Evolutionary conservation across 92 coral and sea anemone genomes (phyloP).

Genomic region (Epizoanthus fatuus): DNA sequence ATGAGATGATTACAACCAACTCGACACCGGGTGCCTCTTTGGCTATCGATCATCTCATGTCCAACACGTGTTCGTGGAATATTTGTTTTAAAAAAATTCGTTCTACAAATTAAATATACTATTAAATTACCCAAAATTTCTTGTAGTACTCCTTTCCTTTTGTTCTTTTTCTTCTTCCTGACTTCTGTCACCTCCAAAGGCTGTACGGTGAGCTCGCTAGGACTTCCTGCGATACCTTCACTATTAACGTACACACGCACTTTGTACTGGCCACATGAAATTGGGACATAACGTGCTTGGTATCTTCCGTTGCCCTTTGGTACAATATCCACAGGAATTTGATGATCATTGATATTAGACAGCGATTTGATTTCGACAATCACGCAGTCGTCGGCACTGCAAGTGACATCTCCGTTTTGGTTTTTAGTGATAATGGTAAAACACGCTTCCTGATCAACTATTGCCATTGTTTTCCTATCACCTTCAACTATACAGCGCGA

Average conservation of each 20-base stretch:
- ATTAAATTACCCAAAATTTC: no score
- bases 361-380: background rate
- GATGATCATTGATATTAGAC: no score
- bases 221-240: background rate
- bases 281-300: background rate
- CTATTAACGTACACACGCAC: background rate
- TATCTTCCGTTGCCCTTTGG: slow-evolving; percentile 8
- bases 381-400: slow-evolving; percentile 7
- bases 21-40: no score
- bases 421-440: slow-evolving; percentile 8
- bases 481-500: slow-evolving; percentile 12
- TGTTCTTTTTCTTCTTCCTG: no score
- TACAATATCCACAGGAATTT: background rate
- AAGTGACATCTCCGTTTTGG: slow-evolving; percentile 16
- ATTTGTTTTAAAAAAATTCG: no score
- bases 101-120: no score
- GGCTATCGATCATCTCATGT: no score
- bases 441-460: background rate
- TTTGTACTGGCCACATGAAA: background rate
- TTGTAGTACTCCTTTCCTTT: no score
- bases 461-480: background rate
- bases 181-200: background rate
- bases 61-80: no score
- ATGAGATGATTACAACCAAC: no score
- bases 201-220: background rate